Percentiles rank a stretch among this genome's conserved stretches.
These are phyloP conservation scores for Thalassoma bifasciatum DNA, from an alignment of 2,113 vertebrate species.

Conservation along the genomic window DNA sequence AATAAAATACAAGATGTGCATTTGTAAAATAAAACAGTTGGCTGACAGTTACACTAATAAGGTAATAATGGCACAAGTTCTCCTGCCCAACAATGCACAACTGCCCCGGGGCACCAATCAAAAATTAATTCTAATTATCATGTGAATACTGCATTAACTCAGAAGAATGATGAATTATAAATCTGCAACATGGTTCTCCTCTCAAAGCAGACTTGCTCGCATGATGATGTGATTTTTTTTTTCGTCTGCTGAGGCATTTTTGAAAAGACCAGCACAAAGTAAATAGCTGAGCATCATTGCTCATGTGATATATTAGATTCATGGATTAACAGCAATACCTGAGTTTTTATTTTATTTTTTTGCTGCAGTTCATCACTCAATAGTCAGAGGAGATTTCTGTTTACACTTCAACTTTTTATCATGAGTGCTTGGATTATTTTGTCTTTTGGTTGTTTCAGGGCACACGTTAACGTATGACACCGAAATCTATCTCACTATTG, in stretches of 20 bases:
- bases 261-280: conserved; percentile 30
- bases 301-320: not conserved
- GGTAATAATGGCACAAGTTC: conserved; percentile 72
- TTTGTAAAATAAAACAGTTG: conserved; percentile 81
- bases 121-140: conserved; percentile 86
- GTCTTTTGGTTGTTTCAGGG: conserved; percentile 42
- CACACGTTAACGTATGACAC: conserved; percentile 37
- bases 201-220: conserved; percentile 63
- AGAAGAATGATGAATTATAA: conserved; percentile 81
- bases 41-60: conserved; percentile 83
- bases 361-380: not conserved
- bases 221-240: conserved; percentile 59
- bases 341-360: not conserved
- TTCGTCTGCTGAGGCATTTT: conserved; percentile 20
- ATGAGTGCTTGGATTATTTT: conserved; percentile 23
- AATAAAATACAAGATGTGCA: conserved; percentile 76
- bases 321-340: not conserved
- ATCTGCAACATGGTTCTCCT: conserved; percentile 81
- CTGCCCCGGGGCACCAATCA: conserved; percentile 78
- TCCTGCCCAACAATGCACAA: conserved; percentile 72
- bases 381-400: conserved; percentile 6
- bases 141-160: conserved; percentile 83
- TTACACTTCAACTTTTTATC: conserved; percentile 28
- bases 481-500: conserved; percentile 53
- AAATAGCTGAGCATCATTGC: conserved; percentile 31